These are phyloP conservation scores for Boloria euphrosyne DNA, from an alignment of 2,888 invertebrate species.

Conservation along the genomic window DNA sequence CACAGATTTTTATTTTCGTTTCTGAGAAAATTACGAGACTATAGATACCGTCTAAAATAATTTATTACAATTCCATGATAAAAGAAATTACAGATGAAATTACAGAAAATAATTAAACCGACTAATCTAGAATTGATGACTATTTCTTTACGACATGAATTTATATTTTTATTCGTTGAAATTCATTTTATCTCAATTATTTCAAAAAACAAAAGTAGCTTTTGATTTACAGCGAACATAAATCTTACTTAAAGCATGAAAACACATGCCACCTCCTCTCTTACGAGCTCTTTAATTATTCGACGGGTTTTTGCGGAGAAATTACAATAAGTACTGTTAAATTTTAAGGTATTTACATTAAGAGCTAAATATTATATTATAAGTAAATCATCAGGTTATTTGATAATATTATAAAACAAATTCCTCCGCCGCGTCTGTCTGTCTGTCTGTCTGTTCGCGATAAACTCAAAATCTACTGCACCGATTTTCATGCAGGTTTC, in stretches of 20 bases:
- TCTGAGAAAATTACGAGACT: neutral
- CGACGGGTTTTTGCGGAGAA: conserved; percentile 3
- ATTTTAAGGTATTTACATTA: neutral
- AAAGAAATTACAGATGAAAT: neutral
- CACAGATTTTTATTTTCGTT: conserved; percentile 7
- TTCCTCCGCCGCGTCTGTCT: too few species aligned
- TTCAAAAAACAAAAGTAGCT: conserved; percentile 1
- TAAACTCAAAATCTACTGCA: too few species aligned
- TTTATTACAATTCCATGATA: conserved; percentile 9
- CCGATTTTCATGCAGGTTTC: too few species aligned
- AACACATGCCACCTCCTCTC: conserved; percentile 8
- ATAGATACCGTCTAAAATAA: neutral
- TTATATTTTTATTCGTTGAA: neutral
- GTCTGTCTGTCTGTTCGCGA: too few species aligned
- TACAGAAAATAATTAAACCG: too few species aligned
- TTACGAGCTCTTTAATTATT: conserved; percentile 16
- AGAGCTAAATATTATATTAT: too few species aligned
- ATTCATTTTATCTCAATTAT: neutral
- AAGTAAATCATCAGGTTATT: too few species aligned
- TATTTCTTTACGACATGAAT: neutral
- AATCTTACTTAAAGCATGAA: conserved; percentile 21
- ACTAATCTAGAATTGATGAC: too few species aligned
- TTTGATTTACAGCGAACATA: conserved; percentile 20
- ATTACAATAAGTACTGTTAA: neutral
- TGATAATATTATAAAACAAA: too few species aligned